These are phyloP conservation scores for Girardinus metallicus DNA, from an alignment of 2,797 vertebrate species.

Conservation along the genomic window DNA sequence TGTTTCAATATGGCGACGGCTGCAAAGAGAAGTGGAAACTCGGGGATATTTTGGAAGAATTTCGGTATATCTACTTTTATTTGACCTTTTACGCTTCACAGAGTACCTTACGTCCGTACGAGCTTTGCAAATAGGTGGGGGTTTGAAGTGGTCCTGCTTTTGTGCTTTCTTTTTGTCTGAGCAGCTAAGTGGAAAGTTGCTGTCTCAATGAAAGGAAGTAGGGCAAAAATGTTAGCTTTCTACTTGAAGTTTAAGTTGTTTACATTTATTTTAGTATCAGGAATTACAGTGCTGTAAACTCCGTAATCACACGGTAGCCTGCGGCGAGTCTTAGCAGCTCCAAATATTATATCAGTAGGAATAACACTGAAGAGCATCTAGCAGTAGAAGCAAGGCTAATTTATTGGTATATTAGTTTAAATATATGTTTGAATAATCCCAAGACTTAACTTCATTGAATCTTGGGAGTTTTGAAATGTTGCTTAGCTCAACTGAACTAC, in stretches of 20 bases:
- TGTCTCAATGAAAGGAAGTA: slow-evolving; percentile 32
- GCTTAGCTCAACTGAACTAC: background rate
- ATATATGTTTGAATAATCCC: background rate
- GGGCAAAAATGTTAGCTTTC: slow-evolving; percentile 12
- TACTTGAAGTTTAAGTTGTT: background rate
- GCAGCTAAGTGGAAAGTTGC: slow-evolving; percentile 26
- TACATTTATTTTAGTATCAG: background rate
- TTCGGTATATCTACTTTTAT: slow-evolving; percentile 81
- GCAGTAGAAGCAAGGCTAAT: background rate
- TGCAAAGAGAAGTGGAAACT: slow-evolving; percentile 46
- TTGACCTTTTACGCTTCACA: background rate
- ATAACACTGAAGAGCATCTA: background rate
- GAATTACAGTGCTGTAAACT: background rate
- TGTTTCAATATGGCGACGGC: slow-evolving; percentile 96
- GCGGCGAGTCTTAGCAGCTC: background rate
- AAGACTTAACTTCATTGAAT: background rate
- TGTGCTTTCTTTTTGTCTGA: background rate
- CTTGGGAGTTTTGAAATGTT: background rate
- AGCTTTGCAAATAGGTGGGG: fast-evolving
- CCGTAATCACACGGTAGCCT: background rate
- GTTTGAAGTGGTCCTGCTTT: background rate
- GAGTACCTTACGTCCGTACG: background rate
- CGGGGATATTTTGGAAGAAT: slow-evolving; percentile 80
- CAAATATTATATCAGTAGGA: background rate
- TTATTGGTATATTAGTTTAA: background rate